phyloP scores from a whole-genome alignment of 2,888 invertebrate genomes.

The Spisula solida region DNA sequence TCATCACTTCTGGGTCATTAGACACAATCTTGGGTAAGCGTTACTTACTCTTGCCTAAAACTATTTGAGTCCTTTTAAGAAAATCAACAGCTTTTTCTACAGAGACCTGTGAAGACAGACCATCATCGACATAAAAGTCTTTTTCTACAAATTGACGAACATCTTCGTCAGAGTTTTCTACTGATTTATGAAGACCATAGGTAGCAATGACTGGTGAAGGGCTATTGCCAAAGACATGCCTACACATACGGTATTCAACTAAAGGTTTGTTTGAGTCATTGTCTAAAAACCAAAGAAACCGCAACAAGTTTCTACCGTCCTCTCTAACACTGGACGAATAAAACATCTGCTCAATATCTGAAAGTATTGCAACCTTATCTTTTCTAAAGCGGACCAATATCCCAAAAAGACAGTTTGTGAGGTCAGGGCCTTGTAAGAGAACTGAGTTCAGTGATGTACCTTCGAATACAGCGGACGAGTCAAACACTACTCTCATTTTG shows the following conservation, averaged over 20 bases:
- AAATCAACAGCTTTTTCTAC: background rate
- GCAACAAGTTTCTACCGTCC: constrained; percentile 30
- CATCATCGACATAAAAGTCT: constrained; percentile 33
- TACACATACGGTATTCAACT: constrained; percentile 55
- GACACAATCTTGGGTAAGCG: constrained; percentile 17
- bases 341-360: constrained; percentile 71
- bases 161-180: constrained; percentile 24
- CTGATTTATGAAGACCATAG: constrained; percentile 45
- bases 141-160: background rate
- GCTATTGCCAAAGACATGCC: constrained; percentile 51
- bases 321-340: constrained; percentile 55
- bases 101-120: background rate
- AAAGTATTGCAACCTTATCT: constrained; percentile 53
- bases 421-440: constrained; percentile 62
- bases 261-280: constrained; percentile 38
- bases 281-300: constrained; percentile 69
- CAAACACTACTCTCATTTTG: constrained; percentile 66
- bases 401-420: constrained; percentile 62
- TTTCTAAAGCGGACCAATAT: constrained; percentile 30
- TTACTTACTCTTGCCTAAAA: constrained; percentile 1
- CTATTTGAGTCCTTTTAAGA: background rate
- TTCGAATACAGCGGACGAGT: constrained; percentile 49
- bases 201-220: constrained; percentile 55
- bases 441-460: constrained; percentile 30
- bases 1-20: background rate